These are phyloP conservation scores for Keiferia lycopersicella DNA, from an alignment of 2,888 invertebrate species.

Conservation along the genomic window DNA sequence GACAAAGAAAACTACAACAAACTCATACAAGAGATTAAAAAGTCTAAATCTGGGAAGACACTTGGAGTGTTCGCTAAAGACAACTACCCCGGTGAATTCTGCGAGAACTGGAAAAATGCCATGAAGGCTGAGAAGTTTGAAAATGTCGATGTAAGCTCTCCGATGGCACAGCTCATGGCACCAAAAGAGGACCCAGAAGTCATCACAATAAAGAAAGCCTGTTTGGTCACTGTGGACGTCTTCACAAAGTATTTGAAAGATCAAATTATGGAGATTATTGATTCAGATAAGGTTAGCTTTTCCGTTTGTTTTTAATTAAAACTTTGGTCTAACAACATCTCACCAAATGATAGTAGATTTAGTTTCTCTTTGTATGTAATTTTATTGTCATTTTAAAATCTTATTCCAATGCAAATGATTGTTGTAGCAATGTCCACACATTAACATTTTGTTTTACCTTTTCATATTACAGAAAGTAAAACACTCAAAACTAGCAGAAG, in stretches of 20 bases:
- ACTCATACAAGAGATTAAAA: slow-evolving; percentile 90
- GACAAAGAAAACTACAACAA: slow-evolving; percentile 94
- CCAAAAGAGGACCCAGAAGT: slow-evolving; percentile 97
- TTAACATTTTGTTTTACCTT: too few species aligned
- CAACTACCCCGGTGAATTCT: slow-evolving; percentile 95
- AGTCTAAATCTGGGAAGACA: slow-evolving; percentile 93
- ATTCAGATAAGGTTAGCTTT: slow-evolving; percentile 91
- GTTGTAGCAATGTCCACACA: background rate
- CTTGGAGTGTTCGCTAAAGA: slow-evolving; percentile 96
- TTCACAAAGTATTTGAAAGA: slow-evolving; percentile 98
- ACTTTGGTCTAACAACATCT: too few species aligned
- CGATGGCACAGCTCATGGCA: slow-evolving; percentile 93
- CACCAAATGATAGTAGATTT: too few species aligned
- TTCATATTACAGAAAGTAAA: slow-evolving; percentile 96
- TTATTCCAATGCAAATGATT: too few species aligned
- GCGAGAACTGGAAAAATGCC: slow-evolving; percentile 92
- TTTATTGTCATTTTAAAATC: too few species aligned
- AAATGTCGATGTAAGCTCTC: slow-evolving; percentile 91
- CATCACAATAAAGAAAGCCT: slow-evolving; percentile 94
- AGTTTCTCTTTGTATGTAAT: too few species aligned
- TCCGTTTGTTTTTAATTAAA: background rate
- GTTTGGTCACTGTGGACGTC: slow-evolving; percentile 95
- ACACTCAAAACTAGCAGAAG: slow-evolving; percentile 96
- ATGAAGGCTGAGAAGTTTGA: slow-evolving; percentile 90
- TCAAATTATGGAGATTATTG: slow-evolving; percentile 99